These are phyloP conservation scores for Podilymbus podiceps DNA, from an alignment of 2,113 vertebrate species.

Conservation along the genomic window DNA sequence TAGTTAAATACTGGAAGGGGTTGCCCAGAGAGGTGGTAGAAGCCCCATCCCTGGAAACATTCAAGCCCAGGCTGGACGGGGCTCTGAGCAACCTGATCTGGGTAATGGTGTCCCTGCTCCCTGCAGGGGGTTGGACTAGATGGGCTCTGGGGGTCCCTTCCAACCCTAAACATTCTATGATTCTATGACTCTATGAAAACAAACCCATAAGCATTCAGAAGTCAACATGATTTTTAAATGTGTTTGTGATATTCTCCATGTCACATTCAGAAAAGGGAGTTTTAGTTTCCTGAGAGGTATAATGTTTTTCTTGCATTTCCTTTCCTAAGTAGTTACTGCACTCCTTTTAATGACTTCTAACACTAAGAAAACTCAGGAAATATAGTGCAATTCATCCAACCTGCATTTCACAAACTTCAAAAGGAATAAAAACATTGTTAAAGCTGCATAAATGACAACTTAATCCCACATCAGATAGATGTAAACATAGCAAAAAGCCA, in stretches of 20 bases:
- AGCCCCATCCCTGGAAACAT: too few species aligned
- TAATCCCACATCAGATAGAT: constrained; percentile 49
- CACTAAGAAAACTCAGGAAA: constrained; percentile 4
- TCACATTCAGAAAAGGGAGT: neutral
- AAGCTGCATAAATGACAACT: constrained; percentile 49
- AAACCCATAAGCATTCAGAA: neutral
- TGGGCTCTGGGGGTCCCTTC: too few species aligned
- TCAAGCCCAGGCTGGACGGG: too few species aligned
- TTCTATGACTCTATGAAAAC: too few species aligned
- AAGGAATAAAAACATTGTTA: constrained; percentile 52
- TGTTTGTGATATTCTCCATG: neutral
- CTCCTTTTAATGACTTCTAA: neutral
- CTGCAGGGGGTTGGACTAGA: too few species aligned
- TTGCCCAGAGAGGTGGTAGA: too few species aligned
- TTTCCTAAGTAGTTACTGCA: neutral
- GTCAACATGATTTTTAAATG: neutral
- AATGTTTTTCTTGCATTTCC: neutral
- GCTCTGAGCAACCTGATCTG: too few species aligned
- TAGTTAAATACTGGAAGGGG: too few species aligned
- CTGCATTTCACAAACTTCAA: constrained; percentile 41
- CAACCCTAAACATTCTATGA: too few species aligned
- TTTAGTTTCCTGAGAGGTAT: neutral
- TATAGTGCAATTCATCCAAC: constrained; percentile 2
- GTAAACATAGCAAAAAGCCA: constrained; percentile 30
- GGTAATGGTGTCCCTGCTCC: too few species aligned